Percentiles rank a stretch among this genome's conserved stretches.
Evolutionary conservation across 2,113 vertebrate genomes (phyloP).

Genomic region (Grammomys dolichurus): DNA sequence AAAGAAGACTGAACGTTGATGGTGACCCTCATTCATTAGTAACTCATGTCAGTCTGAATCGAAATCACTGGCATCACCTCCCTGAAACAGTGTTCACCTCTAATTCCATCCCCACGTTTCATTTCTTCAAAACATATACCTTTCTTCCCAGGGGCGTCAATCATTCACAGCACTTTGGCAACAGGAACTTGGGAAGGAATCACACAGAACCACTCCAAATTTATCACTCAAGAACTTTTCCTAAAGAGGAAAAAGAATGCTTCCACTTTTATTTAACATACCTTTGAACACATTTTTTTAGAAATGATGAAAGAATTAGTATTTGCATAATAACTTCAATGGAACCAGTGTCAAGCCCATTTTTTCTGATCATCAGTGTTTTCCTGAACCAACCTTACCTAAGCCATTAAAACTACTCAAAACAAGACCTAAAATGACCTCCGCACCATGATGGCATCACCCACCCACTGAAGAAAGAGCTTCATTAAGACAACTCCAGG

Average conservation of each 20-base stretch:
- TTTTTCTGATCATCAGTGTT: conserved; percentile 18
- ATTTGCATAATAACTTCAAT: conserved; percentile 45
- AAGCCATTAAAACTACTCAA: conserved; percentile 65
- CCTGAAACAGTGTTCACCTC: background rate
- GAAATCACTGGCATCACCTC: background rate
- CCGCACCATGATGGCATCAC: conserved; percentile 31
- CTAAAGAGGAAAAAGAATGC: background rate
- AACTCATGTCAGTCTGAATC: background rate
- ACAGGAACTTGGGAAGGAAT: conserved; percentile 21
- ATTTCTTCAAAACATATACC: conserved; percentile 35
- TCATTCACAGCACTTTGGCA: background rate
- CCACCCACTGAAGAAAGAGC: conserved; percentile 59
- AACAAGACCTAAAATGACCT: conserved; percentile 68
- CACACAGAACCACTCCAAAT: background rate
- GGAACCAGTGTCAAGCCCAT: background rate
- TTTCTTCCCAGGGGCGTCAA: conserved; percentile 5
- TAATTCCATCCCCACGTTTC: background rate
- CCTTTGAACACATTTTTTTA: conserved; percentile 25
- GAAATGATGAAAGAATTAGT: conserved; percentile 61
- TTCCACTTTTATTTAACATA: conserved; percentile 49
- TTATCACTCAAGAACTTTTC: conserved; percentile 40
- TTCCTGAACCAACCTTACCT: conserved; percentile 58
- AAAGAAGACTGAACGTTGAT: background rate
- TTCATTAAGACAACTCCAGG: conserved; percentile 70
- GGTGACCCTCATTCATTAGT: background rate